Evolutionary conservation across 2,888 invertebrate genomes (phyloP).

Genomic region (Aporophyla nigra): DNA sequence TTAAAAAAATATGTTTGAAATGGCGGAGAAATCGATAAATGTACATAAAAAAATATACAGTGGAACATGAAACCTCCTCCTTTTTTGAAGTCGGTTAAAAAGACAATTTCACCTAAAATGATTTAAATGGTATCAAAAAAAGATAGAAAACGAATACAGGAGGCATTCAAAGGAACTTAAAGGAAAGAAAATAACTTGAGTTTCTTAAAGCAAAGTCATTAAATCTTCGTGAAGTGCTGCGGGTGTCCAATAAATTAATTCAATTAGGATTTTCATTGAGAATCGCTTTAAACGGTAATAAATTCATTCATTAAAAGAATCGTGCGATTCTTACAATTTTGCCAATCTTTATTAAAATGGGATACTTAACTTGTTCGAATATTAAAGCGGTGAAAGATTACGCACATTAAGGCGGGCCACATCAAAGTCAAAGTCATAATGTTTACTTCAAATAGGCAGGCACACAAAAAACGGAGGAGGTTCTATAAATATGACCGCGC

Average conservation of each 20-base stretch:
- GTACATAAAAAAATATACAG: no score
- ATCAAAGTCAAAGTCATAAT: neutral
- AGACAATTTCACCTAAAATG: neutral
- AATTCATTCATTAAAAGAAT: slow-evolving; percentile 28
- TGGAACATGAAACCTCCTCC: no score
- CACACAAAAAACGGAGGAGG: no score
- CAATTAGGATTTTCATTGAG: slow-evolving; percentile 26
- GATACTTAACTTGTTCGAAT: neutral
- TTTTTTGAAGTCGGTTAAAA: neutral
- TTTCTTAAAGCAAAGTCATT: slow-evolving; percentile 27
- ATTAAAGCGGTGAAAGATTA: neutral
- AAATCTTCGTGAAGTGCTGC: slow-evolving; percentile 9
- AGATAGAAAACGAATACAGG: neutral
- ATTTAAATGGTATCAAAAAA: neutral
- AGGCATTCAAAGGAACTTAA: slow-evolving; percentile 4
- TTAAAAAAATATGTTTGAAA: no score
- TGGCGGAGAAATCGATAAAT: no score
- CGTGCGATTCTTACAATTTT: slow-evolving; percentile 6
- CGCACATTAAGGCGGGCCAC: neutral
- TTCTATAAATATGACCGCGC: no score
- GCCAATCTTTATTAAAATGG: slow-evolving; percentile 8
- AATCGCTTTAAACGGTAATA: slow-evolving; percentile 29
- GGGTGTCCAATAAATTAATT: slow-evolving; percentile 28
- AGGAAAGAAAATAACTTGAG: neutral
- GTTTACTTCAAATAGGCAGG: neutral